phyloP scores from a whole-genome alignment of 2,888 invertebrate genomes.

The Phortica magna region DNA sequence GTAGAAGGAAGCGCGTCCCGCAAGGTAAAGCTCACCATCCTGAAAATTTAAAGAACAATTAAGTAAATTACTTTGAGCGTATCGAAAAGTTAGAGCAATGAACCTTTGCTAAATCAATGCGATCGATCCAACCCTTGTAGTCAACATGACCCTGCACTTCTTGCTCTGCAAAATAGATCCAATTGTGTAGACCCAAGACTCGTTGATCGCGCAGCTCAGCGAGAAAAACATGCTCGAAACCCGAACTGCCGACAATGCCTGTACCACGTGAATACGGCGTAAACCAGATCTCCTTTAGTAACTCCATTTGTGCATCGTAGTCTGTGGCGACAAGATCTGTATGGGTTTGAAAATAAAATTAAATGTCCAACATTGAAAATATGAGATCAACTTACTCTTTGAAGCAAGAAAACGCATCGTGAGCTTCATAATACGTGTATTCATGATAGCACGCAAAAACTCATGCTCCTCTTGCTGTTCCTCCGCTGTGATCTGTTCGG shows the following conservation, averaged over 20 bases:
- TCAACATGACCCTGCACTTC: conserved; percentile 68
- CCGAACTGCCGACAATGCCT: conserved; percentile 69
- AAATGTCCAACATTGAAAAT: not conserved
- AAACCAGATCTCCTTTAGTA: conserved; percentile 70
- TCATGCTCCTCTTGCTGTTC: conserved; percentile 66
- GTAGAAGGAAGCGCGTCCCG: conserved; percentile 61
- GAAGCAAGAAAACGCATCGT: conserved; percentile 64
- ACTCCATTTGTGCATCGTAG: conserved; percentile 60
- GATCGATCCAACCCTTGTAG: conserved; percentile 67
- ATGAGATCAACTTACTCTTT: conserved; percentile 47
- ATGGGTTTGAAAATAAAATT: not conserved
- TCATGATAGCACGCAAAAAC: conserved; percentile 65
- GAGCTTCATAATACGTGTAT: conserved; percentile 68
- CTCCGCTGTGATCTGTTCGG: conserved; percentile 59
- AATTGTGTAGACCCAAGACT: conserved; percentile 72
- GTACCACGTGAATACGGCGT: conserved; percentile 69
- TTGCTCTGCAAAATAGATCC: conserved; percentile 72
- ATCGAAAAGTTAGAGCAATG: not conserved
- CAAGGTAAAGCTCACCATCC: conserved; percentile 56
- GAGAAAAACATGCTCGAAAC: conserved; percentile 72
- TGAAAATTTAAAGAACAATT: conserved; percentile 34
- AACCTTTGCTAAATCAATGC: conserved; percentile 64
- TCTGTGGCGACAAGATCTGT: conserved; percentile 60
- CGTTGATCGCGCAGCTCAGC: conserved; percentile 65
- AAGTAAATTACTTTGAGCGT: not conserved